These are phyloP conservation scores for Acrobasis suavella DNA, from an alignment of 2,888 invertebrate species.

Conservation along the genomic window DNA sequence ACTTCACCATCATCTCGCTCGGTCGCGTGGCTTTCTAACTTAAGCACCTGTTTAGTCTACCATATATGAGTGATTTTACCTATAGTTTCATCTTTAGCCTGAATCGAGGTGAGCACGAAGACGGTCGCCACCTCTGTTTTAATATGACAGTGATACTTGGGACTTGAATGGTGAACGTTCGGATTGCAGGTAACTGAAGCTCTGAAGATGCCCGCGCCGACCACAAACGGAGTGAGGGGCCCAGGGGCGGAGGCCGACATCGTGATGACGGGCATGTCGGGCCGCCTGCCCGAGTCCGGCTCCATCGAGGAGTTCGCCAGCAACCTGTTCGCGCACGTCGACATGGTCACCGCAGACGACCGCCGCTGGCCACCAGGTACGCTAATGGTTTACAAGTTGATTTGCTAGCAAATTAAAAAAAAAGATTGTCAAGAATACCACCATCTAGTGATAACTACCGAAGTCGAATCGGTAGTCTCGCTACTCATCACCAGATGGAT, in stretches of 20 bases:
- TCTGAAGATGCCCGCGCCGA: slow-evolving; percentile 63
- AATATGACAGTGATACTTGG: background rate
- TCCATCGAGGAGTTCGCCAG: slow-evolving; percentile 96
- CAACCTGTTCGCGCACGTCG: slow-evolving; percentile 94
- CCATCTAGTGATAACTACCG: too few species aligned
- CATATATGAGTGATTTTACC: background rate
- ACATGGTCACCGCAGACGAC: slow-evolving; percentile 96
- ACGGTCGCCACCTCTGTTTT: background rate
- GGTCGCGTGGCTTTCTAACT: background rate
- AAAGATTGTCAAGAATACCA: too few species aligned
- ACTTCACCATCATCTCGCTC: slow-evolving; percentile 11
- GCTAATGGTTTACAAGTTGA: too few species aligned
- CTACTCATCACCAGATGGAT: too few species aligned
- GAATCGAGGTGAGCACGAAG: slow-evolving; percentile 15
- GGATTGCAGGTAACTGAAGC: slow-evolving; percentile 21
- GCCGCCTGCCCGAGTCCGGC: slow-evolving; percentile 94
- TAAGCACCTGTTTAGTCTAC: background rate
- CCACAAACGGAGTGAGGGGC: slow-evolving; percentile 55
- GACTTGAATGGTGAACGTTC: background rate
- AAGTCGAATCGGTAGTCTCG: too few species aligned
- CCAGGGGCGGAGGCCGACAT: slow-evolving; percentile 82
- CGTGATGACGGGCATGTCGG: slow-evolving; percentile 92
- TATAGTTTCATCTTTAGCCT: background rate
- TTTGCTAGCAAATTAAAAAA: too few species aligned
- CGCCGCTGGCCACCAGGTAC: slow-evolving; percentile 91